Evolutionary conservation across 2,888 invertebrate species (phyloP).

Genomic region (Spialia ferax): DNA sequence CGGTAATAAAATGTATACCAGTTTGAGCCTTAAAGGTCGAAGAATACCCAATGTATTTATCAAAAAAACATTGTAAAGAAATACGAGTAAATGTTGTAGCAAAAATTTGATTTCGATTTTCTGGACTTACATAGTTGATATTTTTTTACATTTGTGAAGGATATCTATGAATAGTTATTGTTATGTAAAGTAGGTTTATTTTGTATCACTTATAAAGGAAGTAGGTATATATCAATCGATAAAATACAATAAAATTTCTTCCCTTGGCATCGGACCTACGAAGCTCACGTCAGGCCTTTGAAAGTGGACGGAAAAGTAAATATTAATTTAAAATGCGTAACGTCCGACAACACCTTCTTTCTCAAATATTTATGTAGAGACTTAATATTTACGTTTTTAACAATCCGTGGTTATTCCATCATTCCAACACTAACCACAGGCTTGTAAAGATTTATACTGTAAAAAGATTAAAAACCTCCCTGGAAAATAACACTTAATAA

Average conservation of each 20-base stretch:
- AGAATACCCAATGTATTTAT: too few species aligned
- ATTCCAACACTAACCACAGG: constrained; percentile 53
- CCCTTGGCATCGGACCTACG: not conserved
- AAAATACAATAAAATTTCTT: constrained; percentile 4
- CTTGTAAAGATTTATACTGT: not conserved
- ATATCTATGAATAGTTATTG: too few species aligned
- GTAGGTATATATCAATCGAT: too few species aligned
- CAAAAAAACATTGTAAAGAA: too few species aligned
- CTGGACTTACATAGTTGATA: too few species aligned
- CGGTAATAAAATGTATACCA: not conserved
- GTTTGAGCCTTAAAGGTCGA: too few species aligned
- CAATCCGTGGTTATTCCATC: constrained; percentile 55
- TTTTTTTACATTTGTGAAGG: too few species aligned
- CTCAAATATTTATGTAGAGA: constrained; percentile 68
- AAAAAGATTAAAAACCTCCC: not conserved
- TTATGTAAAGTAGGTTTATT: too few species aligned
- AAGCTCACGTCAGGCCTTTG: constrained; percentile 46
- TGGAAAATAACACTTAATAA: too few species aligned
- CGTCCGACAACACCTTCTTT: constrained; percentile 61
- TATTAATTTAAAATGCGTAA: constrained; percentile 70
- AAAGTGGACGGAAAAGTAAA: constrained; percentile 63
- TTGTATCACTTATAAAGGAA: too few species aligned
- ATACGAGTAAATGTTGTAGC: too few species aligned
- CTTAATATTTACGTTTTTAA: constrained; percentile 72
- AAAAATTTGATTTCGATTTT: too few species aligned